Conservation (phyloP, 2,113 vertebrate species). For the Corythoichthys intestinalis region DNA sequence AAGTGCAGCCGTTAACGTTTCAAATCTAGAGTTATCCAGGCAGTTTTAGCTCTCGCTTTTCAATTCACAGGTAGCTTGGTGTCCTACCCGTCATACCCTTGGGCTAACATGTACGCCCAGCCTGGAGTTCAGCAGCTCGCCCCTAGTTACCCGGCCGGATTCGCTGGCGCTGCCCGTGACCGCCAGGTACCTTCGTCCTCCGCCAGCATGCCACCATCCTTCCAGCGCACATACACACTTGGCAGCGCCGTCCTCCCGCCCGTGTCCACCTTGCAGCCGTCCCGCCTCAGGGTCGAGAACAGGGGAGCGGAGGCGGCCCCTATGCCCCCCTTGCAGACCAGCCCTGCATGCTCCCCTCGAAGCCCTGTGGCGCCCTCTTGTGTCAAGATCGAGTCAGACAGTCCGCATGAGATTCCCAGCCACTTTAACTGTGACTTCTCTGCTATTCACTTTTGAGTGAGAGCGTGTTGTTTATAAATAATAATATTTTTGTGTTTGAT, state of each 20-base stretch:
- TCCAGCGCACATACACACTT: conserved; percentile 30
- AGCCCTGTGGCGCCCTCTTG: conserved; percentile 45
- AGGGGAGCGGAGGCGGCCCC: conserved; percentile 32
- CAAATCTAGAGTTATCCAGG: not conserved
- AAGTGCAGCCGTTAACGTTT: no score
- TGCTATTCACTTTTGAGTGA: conserved; percentile 69
- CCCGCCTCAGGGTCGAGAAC: conserved; percentile 36
- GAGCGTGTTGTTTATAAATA: conserved; percentile 4
- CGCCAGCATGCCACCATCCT: conserved; percentile 42
- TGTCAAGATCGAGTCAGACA: conserved; percentile 66
- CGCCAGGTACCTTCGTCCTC: conserved; percentile 44
- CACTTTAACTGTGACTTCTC: conserved; percentile 76
- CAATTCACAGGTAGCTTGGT: conserved; percentile 49
- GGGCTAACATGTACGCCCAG: conserved; percentile 65
- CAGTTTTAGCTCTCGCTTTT: not conserved
- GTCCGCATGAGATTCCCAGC: conserved; percentile 57
- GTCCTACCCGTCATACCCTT: conserved; percentile 67
- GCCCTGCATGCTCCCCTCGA: conserved; percentile 3
- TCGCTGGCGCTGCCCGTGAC: conserved; percentile 21
- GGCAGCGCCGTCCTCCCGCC: conserved; percentile 37
- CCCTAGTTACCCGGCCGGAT: conserved; percentile 29
- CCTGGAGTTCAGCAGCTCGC: conserved; percentile 51
- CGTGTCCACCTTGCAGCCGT: conserved; percentile 43
- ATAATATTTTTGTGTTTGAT: not conserved
- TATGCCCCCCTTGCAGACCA: conserved; percentile 28